Evolutionary conservation across 2,888 invertebrate genomes (phyloP), one percentile per base, ranked within the genome.

Genomic region (Disparrhopalites patrizii): DNA sequence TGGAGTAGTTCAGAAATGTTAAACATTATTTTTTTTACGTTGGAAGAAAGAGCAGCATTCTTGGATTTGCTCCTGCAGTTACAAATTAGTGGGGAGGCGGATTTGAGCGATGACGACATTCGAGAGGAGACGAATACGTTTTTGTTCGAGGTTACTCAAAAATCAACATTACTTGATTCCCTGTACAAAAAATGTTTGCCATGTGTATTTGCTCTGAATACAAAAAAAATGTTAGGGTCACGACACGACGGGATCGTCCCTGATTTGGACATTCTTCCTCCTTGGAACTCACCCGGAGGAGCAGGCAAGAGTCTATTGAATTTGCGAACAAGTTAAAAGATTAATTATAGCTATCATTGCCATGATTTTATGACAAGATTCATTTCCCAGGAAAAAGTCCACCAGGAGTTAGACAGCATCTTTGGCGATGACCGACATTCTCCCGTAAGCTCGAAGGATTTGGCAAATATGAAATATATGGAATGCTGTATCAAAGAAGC

Each of bases 21-120:
- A n/a, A n/a, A n/a, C n/a, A n/a, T n/a, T n/a, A n/a, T n/a, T n/a
- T n/a, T n/a, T n/a, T n/a, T n/a, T n/a, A n/a, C n/a, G n/a, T n/a
- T n/a, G n/a, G n/a, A n/a, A 64, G 74, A 74, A 30, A 76, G 80
- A 20, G 72, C 80, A 31, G 82, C 83, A 1, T 83, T 83, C 74
- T 77, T 83, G 31, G 83, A 84, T 76, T 76, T 83, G 70, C 75
- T 84, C 8, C 76, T 84, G 23, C 79, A 81, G 69, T 87, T 90
- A 77, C 76, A 79, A 4, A 62, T 62, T 28, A 43, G 62, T 47
- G 77, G 88, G 10, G 43, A 31, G 7, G 4, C 10, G 3, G 20
- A 23, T 4, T 85, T 91, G 69, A 86, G 84, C 52, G 90, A 91
- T 70, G 84, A 91, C 91, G 65, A 91, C 91, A 91, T 77, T 77